Percentiles rank a stretch among this genome's conserved stretches.
Conservation (phyloP, 2,113 vertebrate species). For the Alouatta palliata region DNA sequence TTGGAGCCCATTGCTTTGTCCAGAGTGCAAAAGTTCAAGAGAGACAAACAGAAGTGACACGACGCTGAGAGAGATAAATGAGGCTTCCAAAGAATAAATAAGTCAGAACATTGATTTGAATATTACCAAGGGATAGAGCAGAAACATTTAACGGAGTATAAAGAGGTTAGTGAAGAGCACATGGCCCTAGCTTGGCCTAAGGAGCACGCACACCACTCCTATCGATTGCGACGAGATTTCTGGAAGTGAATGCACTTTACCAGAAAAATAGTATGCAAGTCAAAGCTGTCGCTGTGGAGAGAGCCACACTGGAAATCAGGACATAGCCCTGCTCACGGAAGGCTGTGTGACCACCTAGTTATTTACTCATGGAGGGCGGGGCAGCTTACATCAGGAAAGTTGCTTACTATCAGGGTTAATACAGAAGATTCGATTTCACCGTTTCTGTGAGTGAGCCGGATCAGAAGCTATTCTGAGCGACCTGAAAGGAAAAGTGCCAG, state of each 20-base stretch:
- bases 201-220: background rate
- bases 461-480: constrained; percentile 75
- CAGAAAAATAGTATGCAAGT: background rate
- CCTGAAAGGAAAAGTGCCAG: constrained; percentile 66
- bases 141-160: constrained; percentile 58
- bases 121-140: constrained; percentile 18
- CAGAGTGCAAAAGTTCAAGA: background rate
- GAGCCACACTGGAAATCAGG: background rate
- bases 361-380: background rate
- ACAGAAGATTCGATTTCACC: constrained; percentile 70
- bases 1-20: background rate
- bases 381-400: constrained; percentile 51
- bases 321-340: background rate
- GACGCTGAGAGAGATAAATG: constrained; percentile 13
- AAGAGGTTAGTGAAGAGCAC: constrained; percentile 39
- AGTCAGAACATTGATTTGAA: constrained; percentile 65
- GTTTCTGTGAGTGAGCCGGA: constrained; percentile 59
- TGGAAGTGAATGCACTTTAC: constrained; percentile 58
- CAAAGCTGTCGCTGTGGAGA: background rate
- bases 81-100: constrained; percentile 60
- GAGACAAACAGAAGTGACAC: background rate
- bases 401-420: background rate
- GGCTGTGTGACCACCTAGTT: background rate
- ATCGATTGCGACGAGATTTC: constrained; percentile 49
- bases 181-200: constrained; percentile 47